These are phyloP conservation scores for Prietella phreatophila DNA, from an alignment of 2,113 vertebrate species.

Conservation along the genomic window DNA sequence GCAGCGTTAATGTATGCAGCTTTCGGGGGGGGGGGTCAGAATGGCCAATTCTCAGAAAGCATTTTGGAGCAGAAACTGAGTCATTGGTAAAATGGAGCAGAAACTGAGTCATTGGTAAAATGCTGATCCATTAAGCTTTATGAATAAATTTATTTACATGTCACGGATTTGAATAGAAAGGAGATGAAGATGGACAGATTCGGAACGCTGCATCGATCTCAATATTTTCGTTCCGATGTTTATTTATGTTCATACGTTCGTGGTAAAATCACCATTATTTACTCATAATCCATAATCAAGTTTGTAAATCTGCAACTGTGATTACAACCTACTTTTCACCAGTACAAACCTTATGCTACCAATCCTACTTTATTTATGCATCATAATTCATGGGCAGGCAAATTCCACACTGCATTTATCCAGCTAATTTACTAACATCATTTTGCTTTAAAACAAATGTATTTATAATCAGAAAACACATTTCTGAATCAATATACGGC, in stretches of 20 bases:
- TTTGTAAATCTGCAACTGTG: no score
- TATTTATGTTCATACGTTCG: background rate
- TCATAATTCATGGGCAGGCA: background rate
- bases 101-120: background rate
- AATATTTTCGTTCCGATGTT: background rate
- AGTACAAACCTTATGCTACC: no score
- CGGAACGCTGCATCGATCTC: background rate
- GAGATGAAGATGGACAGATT: background rate
- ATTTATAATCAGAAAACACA: no score
- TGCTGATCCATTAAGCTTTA: constrained; percentile 1
- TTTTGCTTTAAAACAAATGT: no score
- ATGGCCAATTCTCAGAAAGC: background rate
- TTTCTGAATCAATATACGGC: background rate
- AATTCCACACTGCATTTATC: background rate
- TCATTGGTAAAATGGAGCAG: background rate
- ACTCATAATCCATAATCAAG: background rate
- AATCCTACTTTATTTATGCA: no score
- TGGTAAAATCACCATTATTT: background rate
- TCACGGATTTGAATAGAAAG: background rate
- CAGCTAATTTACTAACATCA: background rate
- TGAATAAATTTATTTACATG: background rate
- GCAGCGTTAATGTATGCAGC: constrained; percentile 8
- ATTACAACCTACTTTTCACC: no score
- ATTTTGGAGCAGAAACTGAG: background rate
- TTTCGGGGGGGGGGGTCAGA: background rate